These are phyloP conservation scores for Mesocentrotus franciscanus DNA, from an alignment of 53 echinoderm and acorn worm genomes.

Conservation along the genomic window DNA sequence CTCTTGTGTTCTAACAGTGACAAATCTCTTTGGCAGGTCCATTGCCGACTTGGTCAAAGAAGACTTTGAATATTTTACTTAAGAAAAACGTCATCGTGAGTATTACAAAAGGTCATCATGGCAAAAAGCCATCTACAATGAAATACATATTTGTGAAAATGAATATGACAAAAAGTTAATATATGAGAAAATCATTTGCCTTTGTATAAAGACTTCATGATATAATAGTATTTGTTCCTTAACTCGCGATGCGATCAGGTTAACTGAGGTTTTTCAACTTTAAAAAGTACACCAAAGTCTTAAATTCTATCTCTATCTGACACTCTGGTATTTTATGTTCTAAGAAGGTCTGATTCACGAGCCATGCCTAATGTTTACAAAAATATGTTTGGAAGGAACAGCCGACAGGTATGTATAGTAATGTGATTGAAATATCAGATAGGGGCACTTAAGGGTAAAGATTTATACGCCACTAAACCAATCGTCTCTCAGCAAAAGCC, in stretches of 20 bases:
- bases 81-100: background rate
- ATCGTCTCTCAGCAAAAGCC: constrained; percentile 19
- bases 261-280: constrained; percentile 29
- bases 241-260: background rate
- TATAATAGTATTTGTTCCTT: background rate
- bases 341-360: background rate
- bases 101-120: background rate
- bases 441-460: background rate
- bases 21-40: constrained; percentile 40
- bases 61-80: background rate
- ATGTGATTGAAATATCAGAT: constrained; percentile 15
- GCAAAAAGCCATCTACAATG: background rate
- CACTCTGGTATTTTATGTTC: background rate
- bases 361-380: background rate
- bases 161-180: background rate
- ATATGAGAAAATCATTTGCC: background rate
- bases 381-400: background rate
- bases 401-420: constrained; percentile 15
- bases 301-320: background rate
- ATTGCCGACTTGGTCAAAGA: constrained; percentile 33
- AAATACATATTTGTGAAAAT: background rate
- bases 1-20: background rate
- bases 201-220: background rate
- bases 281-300: background rate
- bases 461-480: constrained; percentile 14